These are phyloP conservation scores for Teleiodes luculella DNA, from an alignment of 2,888 invertebrate species.

Conservation along the genomic window DNA sequence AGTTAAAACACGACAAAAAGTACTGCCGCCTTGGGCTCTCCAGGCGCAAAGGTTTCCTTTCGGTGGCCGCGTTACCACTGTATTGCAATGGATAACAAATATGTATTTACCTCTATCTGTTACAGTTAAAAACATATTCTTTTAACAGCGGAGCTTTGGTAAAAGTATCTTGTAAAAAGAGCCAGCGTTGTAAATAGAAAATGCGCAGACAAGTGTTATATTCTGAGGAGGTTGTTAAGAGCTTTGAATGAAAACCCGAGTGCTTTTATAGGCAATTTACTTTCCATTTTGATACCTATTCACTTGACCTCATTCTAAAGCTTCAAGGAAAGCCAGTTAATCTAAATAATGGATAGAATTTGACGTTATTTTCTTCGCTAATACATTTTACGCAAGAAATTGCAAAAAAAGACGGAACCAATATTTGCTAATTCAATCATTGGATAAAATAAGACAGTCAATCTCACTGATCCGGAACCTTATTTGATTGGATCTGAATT, in stretches of 20 bases:
- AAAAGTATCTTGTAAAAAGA: no score
- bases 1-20: no score
- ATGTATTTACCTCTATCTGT: no score
- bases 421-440: conserved; percentile 18
- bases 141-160: no score
- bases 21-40: no score
- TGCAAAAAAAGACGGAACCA: background rate
- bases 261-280: background rate
- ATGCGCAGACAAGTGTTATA: background rate
- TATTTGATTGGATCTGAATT: conserved; percentile 32
- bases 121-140: no score
- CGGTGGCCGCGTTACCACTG: no score
- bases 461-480: conserved; percentile 21
- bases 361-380: background rate
- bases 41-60: no score
- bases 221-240: background rate
- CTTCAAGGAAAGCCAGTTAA: background rate
- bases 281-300: background rate
- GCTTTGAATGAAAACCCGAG: background rate
- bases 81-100: no score
- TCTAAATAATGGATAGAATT: background rate
- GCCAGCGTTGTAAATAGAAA: no score
- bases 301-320: background rate
- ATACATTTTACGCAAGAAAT: background rate
- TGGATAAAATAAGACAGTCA: conserved; percentile 24